Evolutionary conservation across 1,140 invertebrate species (phyloP), one percentile per base, ranked within the genome.

Genomic region (Stegodyphus mimosarum): DNA sequence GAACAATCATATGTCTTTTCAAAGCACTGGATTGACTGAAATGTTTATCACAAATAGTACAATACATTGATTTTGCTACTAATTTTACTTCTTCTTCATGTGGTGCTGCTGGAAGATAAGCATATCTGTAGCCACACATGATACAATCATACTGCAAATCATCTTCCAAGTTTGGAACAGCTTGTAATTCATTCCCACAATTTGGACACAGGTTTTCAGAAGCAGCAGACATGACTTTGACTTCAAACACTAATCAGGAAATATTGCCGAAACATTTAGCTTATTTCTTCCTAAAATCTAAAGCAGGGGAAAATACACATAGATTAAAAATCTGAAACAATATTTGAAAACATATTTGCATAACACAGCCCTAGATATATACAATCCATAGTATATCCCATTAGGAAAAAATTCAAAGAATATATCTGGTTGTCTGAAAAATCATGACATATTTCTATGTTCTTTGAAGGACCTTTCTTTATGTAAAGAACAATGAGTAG

Each of bases 1-100:
- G 87, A 2, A 86, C 76, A 18, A 75, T n/a, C 66, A 79, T 74
- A 64, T 88, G 87, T 17, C 74, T n/a, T 52, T 78, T 85, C n/a
- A 85, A 72, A 18, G 49, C 50, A 13, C 85, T 70, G 17, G 55
- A 64, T 74, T 86, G 74, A 64, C 60, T 74, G 17, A 71, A 79
- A 17, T 87, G 67, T 75, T 87, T 72, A 76, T 73, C 66, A 64
- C 84, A 75, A 7, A 85, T 63, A 18, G 33, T 17, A 50, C 83
- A 85, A 13, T 64, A 75, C 15, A 64, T n/a, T 48, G 81, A 76
- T 60, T 75, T 83, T 15, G 80, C 13, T 7, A 48, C 66, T 52
- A 11, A 83, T 10, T 75, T 75, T 49, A 18, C 15, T 15, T 69
- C 67, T 72, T 7, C 1, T 7, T 78, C 74, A 7, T 17, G 15